Base-by-base conservation (phyloP, 2,797 vertebrate species). In the Phaenicophaeus curvirostris region DNA sequence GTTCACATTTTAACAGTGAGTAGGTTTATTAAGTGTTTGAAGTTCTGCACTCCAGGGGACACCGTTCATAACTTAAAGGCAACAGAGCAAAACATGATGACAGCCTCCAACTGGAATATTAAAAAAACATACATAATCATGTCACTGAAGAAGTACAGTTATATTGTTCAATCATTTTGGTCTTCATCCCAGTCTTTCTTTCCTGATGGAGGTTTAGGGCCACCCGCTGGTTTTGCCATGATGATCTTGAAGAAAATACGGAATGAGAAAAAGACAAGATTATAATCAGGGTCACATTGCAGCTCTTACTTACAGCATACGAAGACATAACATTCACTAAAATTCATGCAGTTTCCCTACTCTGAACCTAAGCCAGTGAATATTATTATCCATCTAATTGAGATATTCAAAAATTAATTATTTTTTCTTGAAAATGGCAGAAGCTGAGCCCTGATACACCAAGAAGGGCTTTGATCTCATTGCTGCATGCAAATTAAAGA, bases 121-220 rank as follows among this genome's bases (percentile, higher is more conserved):
- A 78, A 71, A 95, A 95, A 86, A 90, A 87, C 50, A 79, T 92
- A 88, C 25, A 59, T 18, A 73, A 53, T 67, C 44, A 31, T 9
- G 51, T 91, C 77, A 97, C 12, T 66, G 85, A 35, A 87, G 58
- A 66, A 95, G 69, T 55, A 95, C 48, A 95, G 44, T 78, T 58
- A 86, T 83, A 44, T 8, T 39, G 15, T 84, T 99, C 97, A 99
- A 15, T 99, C 99, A 62, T 98, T 98, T 35, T 99, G 98, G 97
- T 98, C 99, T 35, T 99, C 99, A 42, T 99, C 99, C 96, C 99
- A 99, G 95, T 99, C 98, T 84, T 99, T 99, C 97, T 98, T 99
- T 93, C 98, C 98, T 94, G 98, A 98, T 13, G 99, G 99, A 96
- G 99, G 97, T 98, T 99, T 99, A 79, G 99, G 99, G 75, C 99